phyloP scores from a whole-genome alignment of 23 tunicate genomes.

The Phallusia fumigata region DNA sequence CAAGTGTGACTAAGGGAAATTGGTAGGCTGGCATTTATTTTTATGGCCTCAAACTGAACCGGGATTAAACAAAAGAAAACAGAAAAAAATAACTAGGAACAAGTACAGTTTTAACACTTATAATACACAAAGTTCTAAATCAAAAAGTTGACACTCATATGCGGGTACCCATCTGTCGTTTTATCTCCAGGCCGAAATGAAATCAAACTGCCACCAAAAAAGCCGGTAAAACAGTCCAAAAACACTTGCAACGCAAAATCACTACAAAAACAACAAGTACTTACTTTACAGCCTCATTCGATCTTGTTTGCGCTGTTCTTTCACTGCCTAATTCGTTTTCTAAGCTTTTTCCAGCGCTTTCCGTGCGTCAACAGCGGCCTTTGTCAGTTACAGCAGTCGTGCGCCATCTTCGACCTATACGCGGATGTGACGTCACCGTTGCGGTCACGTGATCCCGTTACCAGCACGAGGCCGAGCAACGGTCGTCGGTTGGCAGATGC shows the following conservation, averaged over 20 bases:
- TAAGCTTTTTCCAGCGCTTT: constrained; percentile 4
- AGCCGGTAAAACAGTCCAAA: too few relatives aligned
- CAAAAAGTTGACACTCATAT: too few relatives aligned
- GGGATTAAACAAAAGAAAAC: too few relatives aligned
- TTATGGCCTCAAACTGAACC: too few relatives aligned
- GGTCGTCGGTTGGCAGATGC: constrained; percentile 6
- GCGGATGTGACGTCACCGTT: constrained; percentile 72
- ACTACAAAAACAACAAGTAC: background rate
- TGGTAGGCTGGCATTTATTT: too few relatives aligned
- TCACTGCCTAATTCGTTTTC: background rate
- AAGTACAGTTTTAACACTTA: too few relatives aligned
- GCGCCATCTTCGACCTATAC: constrained; percentile 55
- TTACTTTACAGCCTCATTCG: constrained; percentile 1
- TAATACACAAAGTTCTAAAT: too few relatives aligned
- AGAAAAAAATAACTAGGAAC: too few relatives aligned
- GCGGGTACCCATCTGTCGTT: too few relatives aligned
- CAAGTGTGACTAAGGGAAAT: too few relatives aligned
- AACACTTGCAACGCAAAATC: background rate
- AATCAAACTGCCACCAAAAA: too few relatives aligned
- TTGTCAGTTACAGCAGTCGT: background rate
- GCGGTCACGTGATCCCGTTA: constrained; percentile 87
- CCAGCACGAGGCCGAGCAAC: constrained; percentile 73
- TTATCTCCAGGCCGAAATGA: too few relatives aligned
- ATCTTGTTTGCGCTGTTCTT: background rate
- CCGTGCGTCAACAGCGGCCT: constrained; percentile 8